These are phyloP conservation scores for Leptopterna dolabrata DNA, from an alignment of 2,888 invertebrate genomes.

Conservation along the genomic window DNA sequence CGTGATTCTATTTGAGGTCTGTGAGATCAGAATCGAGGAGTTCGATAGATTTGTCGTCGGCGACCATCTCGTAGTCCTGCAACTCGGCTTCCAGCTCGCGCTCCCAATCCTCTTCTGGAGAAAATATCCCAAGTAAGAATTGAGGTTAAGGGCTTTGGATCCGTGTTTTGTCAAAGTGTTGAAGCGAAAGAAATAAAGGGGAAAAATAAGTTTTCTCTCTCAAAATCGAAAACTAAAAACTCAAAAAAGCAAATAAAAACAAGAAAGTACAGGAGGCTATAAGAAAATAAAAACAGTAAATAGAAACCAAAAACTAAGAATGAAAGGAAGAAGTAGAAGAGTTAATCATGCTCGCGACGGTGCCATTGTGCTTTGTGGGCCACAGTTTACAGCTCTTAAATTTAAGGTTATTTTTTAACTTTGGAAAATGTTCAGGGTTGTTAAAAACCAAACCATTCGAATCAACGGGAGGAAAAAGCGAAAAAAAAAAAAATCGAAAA, in stretches of 20 bases:
- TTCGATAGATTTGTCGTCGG: conserved; percentile 61
- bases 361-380: conserved; percentile 17
- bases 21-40: conserved; percentile 48
- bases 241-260: too few species aligned
- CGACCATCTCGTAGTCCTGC: conserved; percentile 93
- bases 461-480: conserved; percentile 46
- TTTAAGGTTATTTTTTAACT: neutral
- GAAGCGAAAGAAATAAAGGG: conserved; percentile 39
- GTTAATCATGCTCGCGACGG: conserved; percentile 8
- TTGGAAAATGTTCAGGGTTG: neutral
- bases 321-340: neutral
- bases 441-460: neutral
- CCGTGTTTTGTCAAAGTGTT: conserved; percentile 16
- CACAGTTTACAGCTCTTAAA: conserved; percentile 18
- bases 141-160: conserved; percentile 21
- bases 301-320: neutral
- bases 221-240: too few species aligned
- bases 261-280: neutral
- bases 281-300: neutral
- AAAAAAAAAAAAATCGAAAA: conserved; percentile 41
- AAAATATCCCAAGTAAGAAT: conserved; percentile 62
- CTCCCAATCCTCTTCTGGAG: conserved; percentile 92
- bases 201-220: neutral
- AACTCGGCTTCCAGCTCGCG: conserved; percentile 94
- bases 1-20: conserved; percentile 48